A percentile compares a stretch with the other conserved stretches of the same genome.
Evolutionary conservation across 2,113 vertebrate species (phyloP).

Genomic region (Seriola aureovittata): DNA sequence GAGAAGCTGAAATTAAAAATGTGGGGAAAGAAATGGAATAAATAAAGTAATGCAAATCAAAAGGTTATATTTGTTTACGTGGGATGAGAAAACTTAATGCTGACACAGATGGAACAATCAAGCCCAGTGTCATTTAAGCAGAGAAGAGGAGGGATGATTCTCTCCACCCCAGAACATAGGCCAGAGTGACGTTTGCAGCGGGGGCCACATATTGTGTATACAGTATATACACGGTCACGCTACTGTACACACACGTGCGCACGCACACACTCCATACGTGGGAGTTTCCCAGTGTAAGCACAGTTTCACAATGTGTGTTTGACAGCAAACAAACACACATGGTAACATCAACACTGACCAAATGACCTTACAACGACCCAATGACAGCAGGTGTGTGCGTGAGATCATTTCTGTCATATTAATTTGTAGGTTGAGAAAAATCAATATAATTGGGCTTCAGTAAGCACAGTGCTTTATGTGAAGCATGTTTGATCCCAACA

Average conservation of each 20-base stretch:
- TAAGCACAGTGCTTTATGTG: conserved; percentile 18
- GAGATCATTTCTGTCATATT: not conserved
- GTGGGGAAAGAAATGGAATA: conserved; percentile 16
- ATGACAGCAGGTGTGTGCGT: conserved; percentile 37
- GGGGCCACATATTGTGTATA: conserved; percentile 52
- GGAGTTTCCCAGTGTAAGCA: conserved; percentile 46
- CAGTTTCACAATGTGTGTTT: conserved; percentile 63
- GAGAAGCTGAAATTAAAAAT: conserved; percentile 39
- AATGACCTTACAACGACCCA: conserved; percentile 52
- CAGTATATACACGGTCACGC: conserved; percentile 52
- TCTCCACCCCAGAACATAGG: not conserved
- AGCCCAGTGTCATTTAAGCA: conserved; percentile 12
- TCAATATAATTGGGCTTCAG: conserved; percentile 9
- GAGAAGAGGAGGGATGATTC: not conserved
- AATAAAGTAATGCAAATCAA: conserved; percentile 43
- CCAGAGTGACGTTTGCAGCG: conserved; percentile 6
- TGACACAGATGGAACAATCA: conserved; percentile 1
- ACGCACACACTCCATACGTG: conserved; percentile 34
- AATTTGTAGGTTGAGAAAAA: conserved; percentile 3
- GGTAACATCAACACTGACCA: conserved; percentile 55
- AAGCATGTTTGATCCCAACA: conserved; percentile 20
- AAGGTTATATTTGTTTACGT: conserved; percentile 54
- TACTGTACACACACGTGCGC: conserved; percentile 44
- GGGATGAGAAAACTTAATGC: conserved; percentile 19
- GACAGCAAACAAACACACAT: conserved; percentile 67